Evolutionary conservation across 2,797 vertebrate species (phyloP), one percentile per base, ranked within the genome.

Genomic region (Crossoptilon crossoptilon): DNA sequence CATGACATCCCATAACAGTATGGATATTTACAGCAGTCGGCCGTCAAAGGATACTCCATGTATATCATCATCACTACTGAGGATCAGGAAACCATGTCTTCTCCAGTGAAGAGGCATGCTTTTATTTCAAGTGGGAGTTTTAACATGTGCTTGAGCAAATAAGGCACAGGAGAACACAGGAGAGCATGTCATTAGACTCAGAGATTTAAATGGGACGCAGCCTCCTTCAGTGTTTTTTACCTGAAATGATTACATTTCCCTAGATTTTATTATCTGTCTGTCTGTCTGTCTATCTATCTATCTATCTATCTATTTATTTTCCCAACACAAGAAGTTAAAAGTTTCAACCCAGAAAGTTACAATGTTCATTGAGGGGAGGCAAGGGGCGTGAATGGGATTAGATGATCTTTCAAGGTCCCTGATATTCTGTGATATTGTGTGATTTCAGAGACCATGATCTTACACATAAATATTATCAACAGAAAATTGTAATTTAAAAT

Each of bases 401-500:
- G 48, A 48, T 48, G 48, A 48, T 48, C 48, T 48, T 24, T 48
- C 48, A 48, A 23, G 11, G 48, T 24, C 48, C 22, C 22, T 48
- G 23, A 49, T 24, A 49, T 24, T 49, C 46, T 48, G 46, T 48
- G 46, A 48, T 23, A 48, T 8, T 48, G 23, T 48, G 48, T 49
- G 48, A 49, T 49, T 86, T 81, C 81, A 67, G 22, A 48, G 26
- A 41, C 10, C 0, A 0, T 35, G 51, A 48, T 49, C n/a, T 33
- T 77, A 37, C 19, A 39, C 10, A 41, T 18, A 39, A 85, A 58
- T 7, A 39, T 62, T 6, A 67, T 63, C 35, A 70, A 31, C 17
- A 73, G 24, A 58, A 91, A 73, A 70, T n/a, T 31, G 26, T 56
- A 16, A 73, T 88, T 88, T 78, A 56, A 72, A 82, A 71, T 55